Base-by-base conservation (phyloP, 2,888 invertebrate genomes). In the Morinoia aosen region DNA sequence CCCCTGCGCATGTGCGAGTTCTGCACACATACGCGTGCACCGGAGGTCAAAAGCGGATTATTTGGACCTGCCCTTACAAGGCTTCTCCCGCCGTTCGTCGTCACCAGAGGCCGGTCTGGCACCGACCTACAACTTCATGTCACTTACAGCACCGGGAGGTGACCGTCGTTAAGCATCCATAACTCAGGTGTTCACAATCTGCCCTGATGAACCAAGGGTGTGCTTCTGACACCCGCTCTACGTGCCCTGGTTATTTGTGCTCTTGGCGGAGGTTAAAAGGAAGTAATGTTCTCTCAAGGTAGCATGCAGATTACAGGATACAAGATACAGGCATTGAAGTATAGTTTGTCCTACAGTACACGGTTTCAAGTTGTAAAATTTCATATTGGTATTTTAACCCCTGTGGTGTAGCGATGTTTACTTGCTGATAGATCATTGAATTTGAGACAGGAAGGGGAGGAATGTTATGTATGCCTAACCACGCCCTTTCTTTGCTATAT, bases 101-200 rank as follows among this genome's bases (percentile, higher is more conserved):
- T 90, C 90, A 90, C 90, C 40, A 16, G 40, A 48, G 48, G 39
- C 33, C 16, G 90, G 39, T 90, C 90, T 48, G 48, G 90, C 48
- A 90, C 90, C 90, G 90, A 16, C 40, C 90, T 40, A 90, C 90
- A 48, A 40, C 48, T 90, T 90, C 48, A 90, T 90, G 93, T 33
- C 58, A 93, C 25, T 93, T 93, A 57, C 58, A 40, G 39, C 90
- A 40, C 90, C 90, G 3, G 93, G 39, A 56, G 57, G 57, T 25
- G 12, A 93, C 39, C 57, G 93, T 48, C 93, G 33, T 57, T 57
- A 93, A 93, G 93, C 93, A 57, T 57, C 93, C 57, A 93, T 93
- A 93, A 93, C 93, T 93, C 93, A 93, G 93, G 48, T 57, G 25
- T 33, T 12, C n/a, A 93, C 93, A 93, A 93, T 93, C 93, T 93